A percentile compares a stretch with the other conserved stretches of the same genome.
Conservation (phyloP, 2,113 vertebrate species). For the Rhagologus leucostigma region DNA sequence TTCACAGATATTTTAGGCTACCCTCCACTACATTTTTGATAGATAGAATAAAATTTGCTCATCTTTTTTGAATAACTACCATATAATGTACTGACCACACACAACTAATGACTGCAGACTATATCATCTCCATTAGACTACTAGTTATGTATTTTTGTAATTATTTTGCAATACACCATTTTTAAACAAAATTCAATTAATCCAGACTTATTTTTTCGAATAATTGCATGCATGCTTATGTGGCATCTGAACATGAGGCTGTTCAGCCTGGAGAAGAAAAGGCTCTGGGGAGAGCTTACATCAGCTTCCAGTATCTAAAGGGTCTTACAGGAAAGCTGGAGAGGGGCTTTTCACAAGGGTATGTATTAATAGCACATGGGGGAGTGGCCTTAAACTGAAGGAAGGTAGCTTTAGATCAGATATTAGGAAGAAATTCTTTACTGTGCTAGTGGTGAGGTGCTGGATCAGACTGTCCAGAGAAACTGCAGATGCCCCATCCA, state of each 20-base stretch:
- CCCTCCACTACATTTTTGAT: background rate
- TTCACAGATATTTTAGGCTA: background rate
- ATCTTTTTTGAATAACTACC: background rate
- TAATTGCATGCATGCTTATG: background rate
- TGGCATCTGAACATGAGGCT: background rate
- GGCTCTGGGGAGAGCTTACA: background rate
- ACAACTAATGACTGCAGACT: background rate
- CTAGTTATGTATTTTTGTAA: background rate
- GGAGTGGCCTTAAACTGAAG: background rate
- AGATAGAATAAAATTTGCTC: background rate
- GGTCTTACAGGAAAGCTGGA: background rate
- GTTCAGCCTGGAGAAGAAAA: background rate
- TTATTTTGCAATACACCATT: background rate
- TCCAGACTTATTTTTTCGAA: background rate
- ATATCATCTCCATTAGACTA: background rate
- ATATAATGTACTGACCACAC: background rate
- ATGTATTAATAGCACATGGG: background rate
- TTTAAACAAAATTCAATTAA: background rate
- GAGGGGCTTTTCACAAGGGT: background rate
- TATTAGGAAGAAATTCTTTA: background rate
- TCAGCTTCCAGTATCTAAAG: background rate
- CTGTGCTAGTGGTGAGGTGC: background rate
- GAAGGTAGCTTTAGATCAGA: background rate
- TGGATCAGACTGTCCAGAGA: background rate
- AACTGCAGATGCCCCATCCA: background rate